A percentile compares a stretch with the other conserved stretches of the same genome.
phyloP scores from a whole-genome alignment of 2,797 vertebrate genomes.

The Chrysolophus pictus region DNA sequence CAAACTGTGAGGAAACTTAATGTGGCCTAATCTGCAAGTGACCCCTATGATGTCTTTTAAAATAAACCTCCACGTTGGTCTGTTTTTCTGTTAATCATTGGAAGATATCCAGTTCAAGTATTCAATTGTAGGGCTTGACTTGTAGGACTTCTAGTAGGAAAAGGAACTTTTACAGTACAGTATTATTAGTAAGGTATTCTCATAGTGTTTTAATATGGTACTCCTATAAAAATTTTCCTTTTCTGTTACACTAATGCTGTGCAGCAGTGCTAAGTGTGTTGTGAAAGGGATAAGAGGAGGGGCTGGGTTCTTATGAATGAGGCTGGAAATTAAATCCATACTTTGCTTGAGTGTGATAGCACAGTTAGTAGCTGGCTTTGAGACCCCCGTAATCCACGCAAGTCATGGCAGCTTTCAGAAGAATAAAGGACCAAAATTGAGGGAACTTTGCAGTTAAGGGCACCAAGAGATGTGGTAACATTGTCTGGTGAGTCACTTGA shows the following conservation, averaged over 20 bases:
- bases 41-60: slow-evolving; percentile 36
- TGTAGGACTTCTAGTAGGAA: slow-evolving; percentile 29
- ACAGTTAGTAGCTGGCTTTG: not conserved
- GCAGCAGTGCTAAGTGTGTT: not conserved
- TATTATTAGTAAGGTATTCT: slow-evolving; percentile 38
- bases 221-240: not conserved
- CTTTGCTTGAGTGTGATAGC: not conserved
- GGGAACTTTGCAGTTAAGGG: not conserved
- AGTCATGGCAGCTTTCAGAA: not conserved
- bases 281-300: not conserved
- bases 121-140: slow-evolving; percentile 48
- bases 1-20: slow-evolving; percentile 44
- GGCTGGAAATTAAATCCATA: not conserved
- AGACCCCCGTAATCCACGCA: not conserved
- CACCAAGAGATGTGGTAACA: not conserved
- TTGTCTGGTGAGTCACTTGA: not conserved
- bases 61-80: not conserved
- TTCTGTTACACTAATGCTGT: not conserved
- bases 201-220: not conserved
- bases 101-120: slow-evolving; percentile 41
- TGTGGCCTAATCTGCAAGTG: slow-evolving; percentile 37
- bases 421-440: not conserved
- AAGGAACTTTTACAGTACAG: not conserved
- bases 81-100: slow-evolving; percentile 37
- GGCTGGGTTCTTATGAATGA: not conserved